A percentile compares a stretch with the other conserved stretches of the same genome.
Conservation (phyloP, 2,888 invertebrate genomes). For the Lottia scabra region DNA sequence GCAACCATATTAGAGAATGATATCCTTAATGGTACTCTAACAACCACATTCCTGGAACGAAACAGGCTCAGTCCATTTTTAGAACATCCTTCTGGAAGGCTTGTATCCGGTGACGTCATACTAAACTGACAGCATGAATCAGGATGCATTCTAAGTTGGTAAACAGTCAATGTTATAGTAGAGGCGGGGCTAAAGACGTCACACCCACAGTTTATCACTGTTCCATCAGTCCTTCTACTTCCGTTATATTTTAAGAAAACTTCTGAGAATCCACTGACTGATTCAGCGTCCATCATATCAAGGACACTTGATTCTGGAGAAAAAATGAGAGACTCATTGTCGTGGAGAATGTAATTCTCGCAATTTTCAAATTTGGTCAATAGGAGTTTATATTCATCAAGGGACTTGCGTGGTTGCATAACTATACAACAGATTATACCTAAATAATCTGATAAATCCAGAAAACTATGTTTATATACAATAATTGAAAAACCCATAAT, state of each 20-base stretch:
- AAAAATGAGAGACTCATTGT: too few species aligned
- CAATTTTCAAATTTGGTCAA: too few species aligned
- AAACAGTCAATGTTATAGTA: not conserved
- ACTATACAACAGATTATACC: too few species aligned
- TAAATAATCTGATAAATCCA: too few species aligned
- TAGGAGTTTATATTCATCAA: too few species aligned
- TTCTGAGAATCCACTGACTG: not conserved
- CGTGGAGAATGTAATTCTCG: too few species aligned
- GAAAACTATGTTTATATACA: too few species aligned
- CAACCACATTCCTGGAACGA: not conserved
- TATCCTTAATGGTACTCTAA: not conserved
- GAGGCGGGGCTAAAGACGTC: not conserved
- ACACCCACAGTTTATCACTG: not conserved
- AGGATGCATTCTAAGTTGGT: not conserved
- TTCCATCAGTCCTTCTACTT: not conserved
- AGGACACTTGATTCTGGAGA: not conserved
- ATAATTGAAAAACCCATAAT: too few species aligned
- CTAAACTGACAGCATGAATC: not conserved
- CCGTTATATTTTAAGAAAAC: not conserved
- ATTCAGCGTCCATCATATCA: not conserved
- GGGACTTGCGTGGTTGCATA: too few species aligned
- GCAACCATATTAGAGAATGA: not conserved
- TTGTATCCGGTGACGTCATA: not conserved
- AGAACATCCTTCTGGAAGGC: not conserved
- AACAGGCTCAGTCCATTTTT: not conserved